Base-by-base conservation (phyloP, 2,113 vertebrate species). In the Cairina moschata region DNA sequence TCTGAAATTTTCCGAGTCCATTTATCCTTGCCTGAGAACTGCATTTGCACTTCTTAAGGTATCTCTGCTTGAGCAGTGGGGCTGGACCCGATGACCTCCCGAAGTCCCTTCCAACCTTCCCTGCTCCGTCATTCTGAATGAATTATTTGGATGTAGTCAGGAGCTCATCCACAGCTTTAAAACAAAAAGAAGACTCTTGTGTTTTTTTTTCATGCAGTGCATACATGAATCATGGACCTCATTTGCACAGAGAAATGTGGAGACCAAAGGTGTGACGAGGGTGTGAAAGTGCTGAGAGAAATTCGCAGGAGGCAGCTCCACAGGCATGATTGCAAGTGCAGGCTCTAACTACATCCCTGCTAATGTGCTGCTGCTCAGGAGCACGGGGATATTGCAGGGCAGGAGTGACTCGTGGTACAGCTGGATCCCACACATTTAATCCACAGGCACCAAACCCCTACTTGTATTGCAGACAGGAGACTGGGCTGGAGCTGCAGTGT, bases 311-410 rank as follows among this genome's bases (percentile, higher is more conserved):
- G 48, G 48, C 13, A 38, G 18, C 59, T 48, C 32, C 65, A 29
- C 8, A 6, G 42, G 28, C 22, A 0, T 0, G 12, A 4, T 0
- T 16, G 60, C 36, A 48, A 50, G 44, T 8, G 17, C 16, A 8
- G 11, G 16, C 15, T n/a, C 66, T 34, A 42, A 8, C 36, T 8
- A 2, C 17, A 20, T 31, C 15, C 36, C 72, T 3, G 0, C n/a
- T 66, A 2, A 9, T 15, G 36, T 65, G n/a, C 52, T 29, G n/a
- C 9, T 0, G 8, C 16, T 32, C 1, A 4, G 74, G 23, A 28
- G 48, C 58, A 10, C 2, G 0, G 59, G 29, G 60, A 2, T 17
- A 44, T 18, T 34, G 9, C 46, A 2, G 68, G 22, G 38, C 42
- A 42, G 67, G 13, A 60, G 17, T 3, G 17, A 8, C 18, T 55